Conservation (phyloP, 2,797 vertebrate genomes). For the Hydrocynus forskahlii region DNA sequence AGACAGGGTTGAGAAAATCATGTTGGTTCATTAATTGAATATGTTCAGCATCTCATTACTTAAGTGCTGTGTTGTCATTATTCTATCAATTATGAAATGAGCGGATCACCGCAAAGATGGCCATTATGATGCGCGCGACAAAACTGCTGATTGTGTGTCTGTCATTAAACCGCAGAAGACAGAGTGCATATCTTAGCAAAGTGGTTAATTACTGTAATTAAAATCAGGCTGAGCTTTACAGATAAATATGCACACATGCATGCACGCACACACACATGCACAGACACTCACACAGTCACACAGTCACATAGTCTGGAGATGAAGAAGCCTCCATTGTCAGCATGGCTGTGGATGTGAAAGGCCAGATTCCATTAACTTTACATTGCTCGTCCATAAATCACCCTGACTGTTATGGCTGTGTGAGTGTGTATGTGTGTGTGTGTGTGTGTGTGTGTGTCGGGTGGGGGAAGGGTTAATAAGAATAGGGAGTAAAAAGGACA, state of each 20-base stretch:
- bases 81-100: conserved; percentile 7
- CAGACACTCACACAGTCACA: neutral
- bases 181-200: conserved; percentile 6
- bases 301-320: conserved; percentile 41
- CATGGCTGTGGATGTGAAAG: conserved; percentile 63
- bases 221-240: conserved; percentile 8
- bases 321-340: conserved; percentile 66
- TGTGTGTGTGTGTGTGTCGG: conserved; percentile 6
- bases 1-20: neutral
- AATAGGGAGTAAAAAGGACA: conserved; percentile 27
- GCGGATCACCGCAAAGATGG: conserved; percentile 16
- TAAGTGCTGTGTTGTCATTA: neutral
- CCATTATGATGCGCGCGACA: conserved; percentile 9
- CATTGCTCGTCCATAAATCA: conserved; percentile 74
- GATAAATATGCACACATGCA: neutral
- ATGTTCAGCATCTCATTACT: neutral
- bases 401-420: conserved; percentile 58
- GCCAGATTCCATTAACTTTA: conserved; percentile 73
- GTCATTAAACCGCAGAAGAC: conserved; percentile 29
- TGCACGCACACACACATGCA: neutral
- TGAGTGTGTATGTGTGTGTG: conserved; percentile 51
- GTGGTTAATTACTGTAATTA: conserved; percentile 47
- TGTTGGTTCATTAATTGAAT: conserved; percentile 5
- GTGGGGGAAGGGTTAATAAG: conserved; percentile 42
- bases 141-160: conserved; percentile 23